Evolutionary conservation across 2,113 vertebrate species (phyloP).

Genomic region (Muntiacus muntjak): DNA sequence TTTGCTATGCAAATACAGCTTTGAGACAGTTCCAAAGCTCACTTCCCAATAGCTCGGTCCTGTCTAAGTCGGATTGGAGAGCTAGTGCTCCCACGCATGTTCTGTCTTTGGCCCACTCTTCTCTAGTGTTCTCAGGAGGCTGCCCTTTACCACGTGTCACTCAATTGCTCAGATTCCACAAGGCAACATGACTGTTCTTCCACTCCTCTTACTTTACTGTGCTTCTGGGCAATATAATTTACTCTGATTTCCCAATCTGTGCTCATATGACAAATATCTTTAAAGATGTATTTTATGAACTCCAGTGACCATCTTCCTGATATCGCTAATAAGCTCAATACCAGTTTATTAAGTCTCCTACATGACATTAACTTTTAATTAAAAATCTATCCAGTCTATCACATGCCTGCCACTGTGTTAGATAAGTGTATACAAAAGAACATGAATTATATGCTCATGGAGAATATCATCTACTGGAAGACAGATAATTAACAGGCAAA

Average conservation of each 20-base stretch:
- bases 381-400: neutral
- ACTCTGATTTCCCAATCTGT: neutral
- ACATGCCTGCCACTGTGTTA: neutral
- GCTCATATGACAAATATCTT: neutral
- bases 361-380: neutral
- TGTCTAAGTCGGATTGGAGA: neutral
- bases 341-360: neutral
- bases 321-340: neutral
- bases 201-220: neutral
- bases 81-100: accelerated
- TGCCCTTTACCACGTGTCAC: neutral
- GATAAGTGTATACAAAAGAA: neutral
- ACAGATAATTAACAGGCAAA: neutral
- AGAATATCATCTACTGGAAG: neutral
- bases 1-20: neutral
- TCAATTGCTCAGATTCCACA: neutral
- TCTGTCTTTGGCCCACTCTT: neutral
- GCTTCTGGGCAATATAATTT: neutral
- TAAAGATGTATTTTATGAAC: neutral
- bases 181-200: neutral
- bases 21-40: neutral
- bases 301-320: neutral
- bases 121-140: neutral
- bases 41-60: neutral
- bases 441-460: neutral